Percentiles rank a stretch among this genome's conserved stretches.
Evolutionary conservation across 1,140 invertebrate species (phyloP).

Genomic region (Cotesia typhae): DNA sequence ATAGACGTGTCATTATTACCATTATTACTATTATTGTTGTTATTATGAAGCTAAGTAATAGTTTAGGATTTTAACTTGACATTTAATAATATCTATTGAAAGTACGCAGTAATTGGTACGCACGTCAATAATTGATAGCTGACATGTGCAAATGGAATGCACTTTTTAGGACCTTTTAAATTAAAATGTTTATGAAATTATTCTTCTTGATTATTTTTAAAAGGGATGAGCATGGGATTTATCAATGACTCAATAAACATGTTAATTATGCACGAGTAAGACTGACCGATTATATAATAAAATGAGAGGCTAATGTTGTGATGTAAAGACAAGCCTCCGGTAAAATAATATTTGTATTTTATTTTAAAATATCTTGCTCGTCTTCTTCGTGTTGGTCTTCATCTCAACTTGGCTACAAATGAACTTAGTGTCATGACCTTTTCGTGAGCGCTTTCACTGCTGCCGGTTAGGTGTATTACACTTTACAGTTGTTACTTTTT

Average conservation of each 20-base stretch:
- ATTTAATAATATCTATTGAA: not conserved
- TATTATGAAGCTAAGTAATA: not conserved
- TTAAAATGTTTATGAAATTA: not conserved
- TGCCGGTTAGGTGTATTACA: constrained; percentile 20
- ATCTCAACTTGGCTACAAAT: constrained; percentile 43
- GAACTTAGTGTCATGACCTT: constrained; percentile 63
- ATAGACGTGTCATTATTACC: constrained; percentile 27
- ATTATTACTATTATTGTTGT: not conserved
- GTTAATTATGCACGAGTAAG: constrained; percentile 23
- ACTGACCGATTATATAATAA: constrained; percentile 35
- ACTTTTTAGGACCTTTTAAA: too few relatives aligned
- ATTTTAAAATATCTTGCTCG: constrained; percentile 48
- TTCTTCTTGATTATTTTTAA: not conserved
- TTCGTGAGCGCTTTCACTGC: constrained; percentile 61
- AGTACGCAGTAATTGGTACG: too few relatives aligned
- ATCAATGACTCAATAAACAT: constrained; percentile 33
- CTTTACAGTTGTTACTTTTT: constrained; percentile 4
- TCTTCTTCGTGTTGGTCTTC: constrained; percentile 18
- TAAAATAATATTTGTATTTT: too few relatives aligned
- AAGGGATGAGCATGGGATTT: not conserved
- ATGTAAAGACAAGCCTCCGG: not conserved
- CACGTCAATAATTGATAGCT: too few relatives aligned
- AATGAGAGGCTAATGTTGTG: constrained; percentile 10
- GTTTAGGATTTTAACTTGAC: not conserved
- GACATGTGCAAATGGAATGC: too few relatives aligned